These are phyloP conservation scores for Malurus alboscapulatus DNA, from an alignment of 2,113 vertebrate species.

Conservation along the genomic window DNA sequence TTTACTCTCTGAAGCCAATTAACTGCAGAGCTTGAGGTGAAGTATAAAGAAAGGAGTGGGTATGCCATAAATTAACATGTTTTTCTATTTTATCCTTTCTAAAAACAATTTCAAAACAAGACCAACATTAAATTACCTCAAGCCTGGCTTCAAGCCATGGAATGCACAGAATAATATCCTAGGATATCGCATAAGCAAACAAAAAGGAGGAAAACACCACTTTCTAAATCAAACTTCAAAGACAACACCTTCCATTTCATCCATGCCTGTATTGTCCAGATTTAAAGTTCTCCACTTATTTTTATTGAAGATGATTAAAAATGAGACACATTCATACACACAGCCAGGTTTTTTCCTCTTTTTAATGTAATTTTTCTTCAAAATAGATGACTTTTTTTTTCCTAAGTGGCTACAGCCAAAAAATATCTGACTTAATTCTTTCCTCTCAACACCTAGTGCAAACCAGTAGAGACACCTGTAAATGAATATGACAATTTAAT, in stretches of 20 bases:
- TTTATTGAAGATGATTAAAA: not conserved
- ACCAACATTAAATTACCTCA: not conserved
- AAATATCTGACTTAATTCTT: not conserved
- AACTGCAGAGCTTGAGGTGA: not conserved
- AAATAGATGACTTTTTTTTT: not conserved
- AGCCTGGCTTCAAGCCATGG: not conserved
- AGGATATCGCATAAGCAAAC: not conserved
- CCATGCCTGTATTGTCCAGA: not conserved
- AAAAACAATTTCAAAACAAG: not conserved
- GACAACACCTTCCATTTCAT: not conserved
- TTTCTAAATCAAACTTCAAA: not conserved
- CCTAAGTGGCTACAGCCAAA: not conserved
- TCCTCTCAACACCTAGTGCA: not conserved
- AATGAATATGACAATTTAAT: not conserved
- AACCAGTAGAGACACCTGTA: not conserved
- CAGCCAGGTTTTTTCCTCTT: fast-evolving
- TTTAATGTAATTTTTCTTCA: not conserved
- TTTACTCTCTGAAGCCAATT: not conserved
- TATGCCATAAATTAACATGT: not conserved
- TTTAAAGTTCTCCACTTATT: not conserved
- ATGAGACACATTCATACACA: not conserved
- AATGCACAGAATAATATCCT: not conserved
- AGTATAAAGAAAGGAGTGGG: fast-evolving
- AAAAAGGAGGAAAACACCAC: not conserved
- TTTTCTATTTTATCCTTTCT: not conserved